Percentiles rank a stretch among this genome's conserved stretches.
Evolutionary conservation across 2,888 invertebrate species (phyloP).

Genomic region (Coecobrya sp.): DNA sequence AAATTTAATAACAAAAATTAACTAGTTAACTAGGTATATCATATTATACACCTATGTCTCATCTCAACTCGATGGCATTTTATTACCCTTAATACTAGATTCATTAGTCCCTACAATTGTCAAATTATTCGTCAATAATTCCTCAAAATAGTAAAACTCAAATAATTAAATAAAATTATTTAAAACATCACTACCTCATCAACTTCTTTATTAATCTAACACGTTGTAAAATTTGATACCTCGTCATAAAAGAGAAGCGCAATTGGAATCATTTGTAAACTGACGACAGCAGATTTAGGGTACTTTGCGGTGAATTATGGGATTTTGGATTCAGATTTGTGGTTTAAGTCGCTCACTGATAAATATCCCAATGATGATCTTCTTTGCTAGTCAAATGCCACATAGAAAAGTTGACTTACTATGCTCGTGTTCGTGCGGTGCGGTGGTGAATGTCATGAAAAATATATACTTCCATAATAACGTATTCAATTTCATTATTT

Average conservation of each 20-base stretch:
- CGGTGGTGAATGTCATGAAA: not conserved
- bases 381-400: not conserved
- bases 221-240: no score
- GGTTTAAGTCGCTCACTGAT: slow-evolving; percentile 46
- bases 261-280: slow-evolving; percentile 37
- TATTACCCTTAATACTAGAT: no score
- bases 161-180: no score
- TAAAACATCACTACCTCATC: no score
- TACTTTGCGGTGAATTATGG: slow-evolving; percentile 66
- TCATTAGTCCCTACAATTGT: no score
- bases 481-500: slow-evolving; percentile 12
- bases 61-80: no score
- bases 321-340: slow-evolving; percentile 59
- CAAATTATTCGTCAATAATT: no score
- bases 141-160: no score
- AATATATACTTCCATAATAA: not conserved
- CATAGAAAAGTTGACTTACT: not conserved
- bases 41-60: no score
- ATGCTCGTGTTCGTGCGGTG: not conserved
- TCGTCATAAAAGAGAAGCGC: not conserved
- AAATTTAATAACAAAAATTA: no score
- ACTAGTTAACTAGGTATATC: no score
- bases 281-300: slow-evolving; percentile 31
- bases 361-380: slow-evolving; percentile 49
- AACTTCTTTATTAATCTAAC: no score